Conservation (phyloP, 1,140 invertebrate species). For the Musca domestica region DNA sequence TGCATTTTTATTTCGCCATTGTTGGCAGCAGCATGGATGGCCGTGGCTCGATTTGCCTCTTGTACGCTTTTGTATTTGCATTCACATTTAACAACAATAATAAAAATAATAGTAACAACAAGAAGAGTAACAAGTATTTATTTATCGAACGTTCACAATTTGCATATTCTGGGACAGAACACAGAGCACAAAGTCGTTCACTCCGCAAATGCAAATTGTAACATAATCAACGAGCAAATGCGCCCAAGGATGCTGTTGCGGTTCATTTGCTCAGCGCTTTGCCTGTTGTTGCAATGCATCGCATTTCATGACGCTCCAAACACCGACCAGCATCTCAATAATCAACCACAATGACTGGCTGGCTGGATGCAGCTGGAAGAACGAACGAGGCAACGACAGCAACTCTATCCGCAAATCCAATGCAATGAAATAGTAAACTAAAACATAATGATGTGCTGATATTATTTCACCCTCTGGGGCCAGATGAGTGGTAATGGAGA, state of each 20-base stretch:
- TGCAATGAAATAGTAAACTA: constrained; percentile 12
- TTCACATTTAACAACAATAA: no score
- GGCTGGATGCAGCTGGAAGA: not conserved
- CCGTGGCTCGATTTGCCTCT: no score
- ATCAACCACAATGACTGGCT: no score
- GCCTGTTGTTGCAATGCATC: not conserved
- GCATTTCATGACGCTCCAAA: not conserved
- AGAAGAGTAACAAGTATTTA: not conserved
- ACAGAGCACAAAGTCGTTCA: not conserved
- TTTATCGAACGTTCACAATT: not conserved
- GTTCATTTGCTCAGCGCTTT: not conserved
- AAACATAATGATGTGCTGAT: constrained; percentile 7
- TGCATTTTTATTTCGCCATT: no score
- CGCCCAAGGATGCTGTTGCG: constrained; percentile 8
- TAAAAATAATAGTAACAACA: no score
- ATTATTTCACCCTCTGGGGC: not conserved
- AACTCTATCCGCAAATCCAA: not conserved
- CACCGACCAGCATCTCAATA: not conserved
- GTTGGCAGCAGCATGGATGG: no score
- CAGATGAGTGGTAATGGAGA: not conserved
- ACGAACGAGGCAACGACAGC: not conserved
- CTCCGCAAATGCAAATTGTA: constrained; percentile 6
- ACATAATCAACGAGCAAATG: constrained; percentile 9
- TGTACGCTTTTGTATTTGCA: no score
- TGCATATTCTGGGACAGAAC: not conserved